Evolutionary conservation across 2,888 invertebrate genomes (phyloP).

Genomic region (Mactromeris polynyma): DNA sequence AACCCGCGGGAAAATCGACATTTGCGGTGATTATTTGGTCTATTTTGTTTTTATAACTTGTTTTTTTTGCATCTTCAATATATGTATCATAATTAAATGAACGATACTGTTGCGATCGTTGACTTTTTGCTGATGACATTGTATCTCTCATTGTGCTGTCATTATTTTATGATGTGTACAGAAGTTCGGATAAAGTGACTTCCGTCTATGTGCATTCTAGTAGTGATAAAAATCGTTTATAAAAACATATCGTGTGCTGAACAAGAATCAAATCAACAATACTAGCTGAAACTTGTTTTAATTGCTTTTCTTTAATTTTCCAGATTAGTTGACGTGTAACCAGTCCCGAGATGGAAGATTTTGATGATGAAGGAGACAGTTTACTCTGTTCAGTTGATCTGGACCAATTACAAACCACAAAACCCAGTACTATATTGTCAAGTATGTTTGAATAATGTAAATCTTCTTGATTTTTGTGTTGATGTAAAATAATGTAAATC

Average conservation of each 20-base stretch:
- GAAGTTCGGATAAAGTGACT: background rate
- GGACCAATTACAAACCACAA: background rate
- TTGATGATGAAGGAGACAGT: constrained; percentile 63
- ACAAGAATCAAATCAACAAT: background rate
- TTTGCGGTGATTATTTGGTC: background rate
- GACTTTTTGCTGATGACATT: background rate
- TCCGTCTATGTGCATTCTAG: background rate
- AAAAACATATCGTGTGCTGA: background rate
- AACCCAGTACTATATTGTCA: background rate
- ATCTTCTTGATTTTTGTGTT: no score
- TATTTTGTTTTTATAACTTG: background rate
- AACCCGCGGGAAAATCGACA: constrained; percentile 7
- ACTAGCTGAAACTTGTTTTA: background rate
- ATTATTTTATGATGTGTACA: background rate
- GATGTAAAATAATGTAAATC: no score
- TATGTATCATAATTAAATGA: no score
- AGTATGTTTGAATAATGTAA: background rate
- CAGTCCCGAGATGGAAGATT: constrained; percentile 47
- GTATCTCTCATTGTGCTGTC: background rate
- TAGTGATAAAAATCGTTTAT: background rate
- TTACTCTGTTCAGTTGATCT: constrained; percentile 26
- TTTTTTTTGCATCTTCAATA: no score
- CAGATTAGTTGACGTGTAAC: background rate
- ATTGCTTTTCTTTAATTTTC: background rate
- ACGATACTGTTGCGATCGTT: no score